These are phyloP conservation scores for Aphodius sticticus DNA, from an alignment of 2,888 invertebrate species.

Conservation along the genomic window DNA sequence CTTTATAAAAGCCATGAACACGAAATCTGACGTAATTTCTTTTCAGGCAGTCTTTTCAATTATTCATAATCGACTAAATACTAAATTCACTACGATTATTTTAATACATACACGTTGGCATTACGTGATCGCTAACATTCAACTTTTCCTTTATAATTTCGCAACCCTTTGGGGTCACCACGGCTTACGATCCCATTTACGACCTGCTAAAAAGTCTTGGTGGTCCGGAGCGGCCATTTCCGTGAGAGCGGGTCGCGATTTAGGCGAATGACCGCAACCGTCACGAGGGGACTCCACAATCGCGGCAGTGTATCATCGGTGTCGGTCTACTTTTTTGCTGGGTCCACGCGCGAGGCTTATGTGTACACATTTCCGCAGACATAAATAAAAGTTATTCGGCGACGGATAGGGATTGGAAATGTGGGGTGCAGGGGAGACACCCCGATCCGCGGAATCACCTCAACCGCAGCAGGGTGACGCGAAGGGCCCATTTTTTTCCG, in stretches of 20 bases:
- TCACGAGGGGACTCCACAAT: neutral
- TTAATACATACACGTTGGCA: neutral
- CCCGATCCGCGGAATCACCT: neutral
- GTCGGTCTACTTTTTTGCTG: neutral
- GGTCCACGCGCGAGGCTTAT: neutral
- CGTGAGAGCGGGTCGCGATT: constrained; percentile 4
- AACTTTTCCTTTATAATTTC: neutral
- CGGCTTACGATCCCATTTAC: neutral
- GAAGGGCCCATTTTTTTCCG: neutral
- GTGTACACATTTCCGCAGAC: constrained; percentile 4
- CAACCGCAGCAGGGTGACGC: neutral
- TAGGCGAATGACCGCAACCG: neutral
- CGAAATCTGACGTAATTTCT: no score
- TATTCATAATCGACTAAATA: no score
- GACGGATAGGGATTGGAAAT: neutral
- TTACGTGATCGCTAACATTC: neutral
- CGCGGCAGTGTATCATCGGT: neutral
- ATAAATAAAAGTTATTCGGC: neutral
- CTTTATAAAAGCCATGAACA: no score
- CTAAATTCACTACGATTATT: no score
- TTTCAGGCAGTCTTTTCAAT: no score
- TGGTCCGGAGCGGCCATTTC: neutral
- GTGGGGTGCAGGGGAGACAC: neutral
- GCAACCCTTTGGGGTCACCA: neutral
- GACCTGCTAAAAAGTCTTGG: neutral